Evolutionary conservation across 2,797 vertebrate genomes (phyloP), one percentile per base, ranked within the genome.

Genomic region (Caiman crocodilus): DNA sequence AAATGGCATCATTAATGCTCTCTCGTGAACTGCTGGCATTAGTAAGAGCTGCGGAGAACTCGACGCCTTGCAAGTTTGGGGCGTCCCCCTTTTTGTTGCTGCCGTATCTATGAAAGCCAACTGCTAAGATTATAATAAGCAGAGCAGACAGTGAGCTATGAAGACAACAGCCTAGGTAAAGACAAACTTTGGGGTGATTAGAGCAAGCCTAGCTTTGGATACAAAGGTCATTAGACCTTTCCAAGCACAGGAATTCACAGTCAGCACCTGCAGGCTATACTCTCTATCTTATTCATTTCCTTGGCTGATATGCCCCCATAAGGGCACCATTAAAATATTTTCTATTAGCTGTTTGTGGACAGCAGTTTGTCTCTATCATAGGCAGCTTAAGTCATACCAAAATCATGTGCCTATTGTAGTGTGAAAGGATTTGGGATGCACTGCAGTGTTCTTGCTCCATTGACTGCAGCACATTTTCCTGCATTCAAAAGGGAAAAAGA

Each of bases 1-100:
- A 30, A 77, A 20, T 28, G 35, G 57, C 77, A 75, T 56, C 57
- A 35, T 30, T 0, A 0, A 0, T 0, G 80, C 13, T 64, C 65
- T 79, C 28, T 65, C 79, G 82, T 78, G 83, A 77, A 77, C 79
- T 85, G 73, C 35, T 85, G 77, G 23, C 75, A 91, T 32, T 91
- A 93, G 14, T 18, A 10, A 94, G 71, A 23, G 26, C 90, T 81
- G 89, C 81, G 87, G 59, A 86, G 90, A 92, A 82, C 55, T 61
- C 63, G 58, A 23, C 6, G 25, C 9, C 89, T 69, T 26, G 8
- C 14, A 69, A 32, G 81, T 79, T 32, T 76, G 16, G 86, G 84
- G 82, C 23, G 32, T 17, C 35, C 42, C 42, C 1, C 2, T 42
- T 77, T 83, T 81, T 8, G 5, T 12, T 80, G 79, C 83, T 59